Conservation (phyloP, 2,113 vertebrate species). For the Cepphus grylle region DNA sequence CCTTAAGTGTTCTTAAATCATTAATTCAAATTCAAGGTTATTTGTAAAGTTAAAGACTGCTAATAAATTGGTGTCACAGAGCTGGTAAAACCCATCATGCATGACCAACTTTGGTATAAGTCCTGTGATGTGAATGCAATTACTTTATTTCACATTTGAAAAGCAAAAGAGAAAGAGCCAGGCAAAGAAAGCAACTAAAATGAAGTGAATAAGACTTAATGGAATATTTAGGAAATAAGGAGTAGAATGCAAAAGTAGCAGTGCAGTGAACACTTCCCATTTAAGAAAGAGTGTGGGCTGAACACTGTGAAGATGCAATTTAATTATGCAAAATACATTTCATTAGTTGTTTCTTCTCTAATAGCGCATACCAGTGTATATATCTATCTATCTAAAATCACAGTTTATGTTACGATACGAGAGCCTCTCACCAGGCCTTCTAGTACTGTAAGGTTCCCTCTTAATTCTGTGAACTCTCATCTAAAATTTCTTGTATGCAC, state of each 20-base stretch:
- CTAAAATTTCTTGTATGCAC: neutral
- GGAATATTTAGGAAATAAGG: neutral
- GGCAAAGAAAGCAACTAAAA: neutral
- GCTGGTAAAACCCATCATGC: neutral
- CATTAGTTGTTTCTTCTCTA: neutral
- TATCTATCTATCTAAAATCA: neutral
- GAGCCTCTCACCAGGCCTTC: neutral
- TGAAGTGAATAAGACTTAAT: neutral
- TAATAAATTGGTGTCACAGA: neutral
- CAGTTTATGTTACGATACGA: neutral
- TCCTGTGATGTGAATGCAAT: neutral
- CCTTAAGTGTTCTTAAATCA: neutral
- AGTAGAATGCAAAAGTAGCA: neutral
- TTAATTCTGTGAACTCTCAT: neutral
- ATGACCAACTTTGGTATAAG: neutral
- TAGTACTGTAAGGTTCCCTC: neutral
- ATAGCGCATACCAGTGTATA: neutral
- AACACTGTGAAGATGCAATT: neutral
- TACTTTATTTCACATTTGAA: neutral
- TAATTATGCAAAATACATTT: neutral
- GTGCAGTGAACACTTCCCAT: neutral
- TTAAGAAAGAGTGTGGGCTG: neutral
- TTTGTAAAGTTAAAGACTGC: slow-evolving; percentile 18
- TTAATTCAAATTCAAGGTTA: neutral
- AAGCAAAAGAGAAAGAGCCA: neutral